Evolutionary conservation across 2,113 vertebrate species (phyloP).

Genomic region (Pluvianellus socialis): DNA sequence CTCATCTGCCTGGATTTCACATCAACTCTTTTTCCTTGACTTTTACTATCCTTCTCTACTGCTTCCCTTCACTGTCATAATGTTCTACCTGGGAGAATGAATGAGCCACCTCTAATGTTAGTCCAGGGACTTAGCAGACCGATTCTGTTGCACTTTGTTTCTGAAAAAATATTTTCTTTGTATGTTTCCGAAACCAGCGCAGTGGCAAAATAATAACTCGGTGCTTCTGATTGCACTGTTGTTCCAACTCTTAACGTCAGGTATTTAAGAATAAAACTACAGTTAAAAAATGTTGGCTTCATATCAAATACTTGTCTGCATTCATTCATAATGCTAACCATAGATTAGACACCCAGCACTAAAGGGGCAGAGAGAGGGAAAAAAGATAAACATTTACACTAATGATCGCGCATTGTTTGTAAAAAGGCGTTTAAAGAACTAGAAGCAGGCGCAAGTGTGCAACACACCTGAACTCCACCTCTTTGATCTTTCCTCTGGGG

Average conservation of each 20-base stretch:
- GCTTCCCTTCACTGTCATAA: neutral
- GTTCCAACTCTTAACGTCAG: constrained; percentile 23
- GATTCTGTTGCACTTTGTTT: neutral
- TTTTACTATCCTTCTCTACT: neutral
- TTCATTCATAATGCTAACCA: constrained; percentile 63
- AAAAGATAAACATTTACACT: neutral
- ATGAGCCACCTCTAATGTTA: neutral
- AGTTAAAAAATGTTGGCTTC: constrained; percentile 69
- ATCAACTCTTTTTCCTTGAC: neutral
- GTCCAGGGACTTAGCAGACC: neutral
- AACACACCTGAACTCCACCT: constrained; percentile 3
- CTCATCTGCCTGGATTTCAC: neutral
- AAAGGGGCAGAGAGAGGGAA: neutral
- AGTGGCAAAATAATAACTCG: constrained; percentile 9
- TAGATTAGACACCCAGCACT: constrained; percentile 38
- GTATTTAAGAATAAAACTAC: constrained; percentile 61
- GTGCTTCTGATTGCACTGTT: neutral
- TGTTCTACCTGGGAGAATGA: neutral
- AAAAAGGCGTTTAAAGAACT: neutral
- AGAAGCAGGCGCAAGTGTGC: neutral
- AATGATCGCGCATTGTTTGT: neutral
- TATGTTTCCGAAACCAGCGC: neutral
- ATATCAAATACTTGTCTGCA: constrained; percentile 64
- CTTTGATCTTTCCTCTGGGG: constrained; percentile 21
- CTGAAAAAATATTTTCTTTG: constrained; percentile 6